phyloP scores from a whole-genome alignment of 2,888 invertebrate genomes.

The Oscheius sp. region DNA sequence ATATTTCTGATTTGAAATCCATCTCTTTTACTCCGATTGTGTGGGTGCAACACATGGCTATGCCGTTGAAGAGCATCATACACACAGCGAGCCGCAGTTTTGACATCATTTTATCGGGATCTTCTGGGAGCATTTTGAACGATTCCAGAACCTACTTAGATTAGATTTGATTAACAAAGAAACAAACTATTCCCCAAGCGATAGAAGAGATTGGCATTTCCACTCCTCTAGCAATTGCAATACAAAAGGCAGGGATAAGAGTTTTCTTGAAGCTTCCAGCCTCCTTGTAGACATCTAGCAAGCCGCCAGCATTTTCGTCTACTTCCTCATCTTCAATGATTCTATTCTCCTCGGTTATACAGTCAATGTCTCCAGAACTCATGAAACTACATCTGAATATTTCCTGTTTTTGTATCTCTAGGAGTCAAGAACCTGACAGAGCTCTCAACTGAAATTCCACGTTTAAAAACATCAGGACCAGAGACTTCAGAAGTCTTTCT shows the following conservation, averaged over 20 bases:
- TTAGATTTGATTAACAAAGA: not conserved
- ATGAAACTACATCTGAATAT: slow-evolving; percentile 14
- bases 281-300: slow-evolving; percentile 39
- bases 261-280: slow-evolving; percentile 30
- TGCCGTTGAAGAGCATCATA: not conserved
- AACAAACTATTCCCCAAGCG: slow-evolving; percentile 56
- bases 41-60: not conserved
- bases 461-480: not conserved
- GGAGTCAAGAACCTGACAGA: not conserved
- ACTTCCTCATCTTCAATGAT: not conserved
- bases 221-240: slow-evolving; percentile 70
- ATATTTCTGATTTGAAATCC: not conserved
- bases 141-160: not conserved
- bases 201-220: slow-evolving; percentile 72
- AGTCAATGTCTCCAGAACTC: slow-evolving; percentile 16
- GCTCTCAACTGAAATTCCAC: not conserved
- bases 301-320: slow-evolving; percentile 36
- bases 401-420: not conserved
- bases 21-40: not conserved
- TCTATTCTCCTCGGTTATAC: not conserved
- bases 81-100: not conserved
- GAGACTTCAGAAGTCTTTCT: not conserved
- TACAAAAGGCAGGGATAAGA: slow-evolving; percentile 10
- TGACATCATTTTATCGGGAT: not conserved
- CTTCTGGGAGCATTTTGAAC: not conserved